These are phyloP conservation scores for Lithophane ornitopus DNA, from an alignment of 2,888 invertebrate species.

Conservation along the genomic window DNA sequence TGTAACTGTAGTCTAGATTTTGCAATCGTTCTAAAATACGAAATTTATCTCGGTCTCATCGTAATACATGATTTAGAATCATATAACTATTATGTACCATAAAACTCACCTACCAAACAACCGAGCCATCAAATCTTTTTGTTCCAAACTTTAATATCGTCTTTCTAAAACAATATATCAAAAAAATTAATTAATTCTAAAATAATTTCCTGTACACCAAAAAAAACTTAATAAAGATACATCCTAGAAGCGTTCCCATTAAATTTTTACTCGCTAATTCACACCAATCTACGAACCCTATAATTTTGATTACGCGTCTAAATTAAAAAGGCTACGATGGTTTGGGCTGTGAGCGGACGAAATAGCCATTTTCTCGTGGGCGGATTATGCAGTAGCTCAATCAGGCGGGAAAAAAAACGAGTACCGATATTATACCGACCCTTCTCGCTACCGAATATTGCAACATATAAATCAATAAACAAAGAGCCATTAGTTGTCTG, in stretches of 20 bases:
- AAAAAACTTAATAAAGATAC: slow-evolving; percentile 80
- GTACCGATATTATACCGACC: slow-evolving; percentile 80
- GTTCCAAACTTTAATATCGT: slow-evolving; percentile 38
- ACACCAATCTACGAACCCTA: slow-evolving; percentile 80
- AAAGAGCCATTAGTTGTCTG: slow-evolving; percentile 89
- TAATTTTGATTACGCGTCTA: slow-evolving; percentile 78
- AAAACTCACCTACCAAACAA: slow-evolving; percentile 17
- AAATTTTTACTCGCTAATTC: slow-evolving; percentile 82
- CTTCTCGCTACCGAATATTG: slow-evolving; percentile 89
- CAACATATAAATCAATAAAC: slow-evolving; percentile 89
- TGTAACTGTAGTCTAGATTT: background rate
- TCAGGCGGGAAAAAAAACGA: slow-evolving; percentile 79
- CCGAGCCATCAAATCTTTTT: slow-evolving; percentile 20
- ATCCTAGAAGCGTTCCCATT: slow-evolving; percentile 81
- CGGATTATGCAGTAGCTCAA: slow-evolving; percentile 83
- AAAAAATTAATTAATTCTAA: slow-evolving; percentile 65
- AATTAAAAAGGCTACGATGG: slow-evolving; percentile 72
- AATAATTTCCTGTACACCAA: slow-evolving; percentile 72
- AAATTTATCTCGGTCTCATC: background rate
- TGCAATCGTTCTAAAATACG: background rate
- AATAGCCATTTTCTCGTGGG: slow-evolving; percentile 69
- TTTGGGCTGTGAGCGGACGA: slow-evolving; percentile 50
- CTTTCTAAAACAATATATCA: slow-evolving; percentile 56
- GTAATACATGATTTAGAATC: background rate
- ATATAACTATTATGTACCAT: slow-evolving; percentile 9